These are phyloP conservation scores for Enteromius viviparus DNA, from an alignment of 2,797 vertebrate species.

Conservation along the genomic window DNA sequence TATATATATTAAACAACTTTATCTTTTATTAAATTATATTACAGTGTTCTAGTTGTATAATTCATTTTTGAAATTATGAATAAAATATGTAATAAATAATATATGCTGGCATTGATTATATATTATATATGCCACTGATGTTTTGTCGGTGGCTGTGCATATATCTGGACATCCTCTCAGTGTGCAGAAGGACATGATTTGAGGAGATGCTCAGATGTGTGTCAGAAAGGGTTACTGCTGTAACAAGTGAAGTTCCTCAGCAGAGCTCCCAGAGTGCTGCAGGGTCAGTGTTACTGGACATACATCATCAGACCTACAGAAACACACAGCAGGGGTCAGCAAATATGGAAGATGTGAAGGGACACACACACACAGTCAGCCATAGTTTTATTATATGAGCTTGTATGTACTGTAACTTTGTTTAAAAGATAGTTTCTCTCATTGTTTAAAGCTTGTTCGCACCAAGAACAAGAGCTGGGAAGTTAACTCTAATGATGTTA, in stretches of 20 bases:
- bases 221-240: slow-evolving; percentile 17
- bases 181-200: neutral
- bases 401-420: neutral
- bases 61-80: neutral
- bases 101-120: neutral
- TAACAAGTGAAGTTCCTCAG: neutral
- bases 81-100: no score
- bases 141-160: neutral
- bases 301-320: slow-evolving; percentile 10
- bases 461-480: no score
- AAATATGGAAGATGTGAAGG: neutral
- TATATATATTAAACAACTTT: no score
- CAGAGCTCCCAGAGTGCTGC: neutral
- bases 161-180: neutral
- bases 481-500: no score
- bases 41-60: neutral
- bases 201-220: neutral
- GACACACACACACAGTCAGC: neutral
- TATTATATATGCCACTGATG: neutral
- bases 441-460: neutral
- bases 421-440: neutral
- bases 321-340: slow-evolving; percentile 3
- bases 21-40: neutral
- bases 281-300: neutral
- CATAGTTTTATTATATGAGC: neutral